Evolutionary conservation across 2,113 vertebrate genomes (phyloP), one percentile per base, ranked within the genome.

Genomic region (Platysternon megacephalum): DNA sequence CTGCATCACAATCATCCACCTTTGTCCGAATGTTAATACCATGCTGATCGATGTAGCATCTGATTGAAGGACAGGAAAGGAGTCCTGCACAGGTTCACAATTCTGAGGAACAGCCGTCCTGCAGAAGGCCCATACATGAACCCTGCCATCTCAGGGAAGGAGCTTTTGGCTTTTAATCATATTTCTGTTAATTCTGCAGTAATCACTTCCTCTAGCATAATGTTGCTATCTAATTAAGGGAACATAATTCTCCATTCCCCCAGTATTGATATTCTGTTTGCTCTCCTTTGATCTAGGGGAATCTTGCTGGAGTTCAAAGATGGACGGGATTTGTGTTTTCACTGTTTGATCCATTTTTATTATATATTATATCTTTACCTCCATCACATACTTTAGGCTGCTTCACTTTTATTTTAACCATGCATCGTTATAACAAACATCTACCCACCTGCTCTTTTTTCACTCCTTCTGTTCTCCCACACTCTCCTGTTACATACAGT

Each of bases 201-300:
- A 78, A 84, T 21, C 44, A 2, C 1, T 32, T 91, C 11, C 65
- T 53, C 53, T 42, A 61, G 2, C 1, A 26, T 0, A 19, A 5
- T 11, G 35, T 22, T 56, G 51, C 82, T 28, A 56, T 42, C 44
- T 92, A 52, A 68, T 86, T 55, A 74, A 2, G 9, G 82, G 90
- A 53, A n/a, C 44, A 82, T 74, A 42, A 55, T 39, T 81, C 87
- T 80, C 65, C 46, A 3, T 35, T 14, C 72, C 76, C 79, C 48
- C 3, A 14, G 58, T 89, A 79, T 53, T 0, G 1, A 72, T 44
- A 74, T 46, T 52, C 74, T 14, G 42, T 26, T 4, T 49, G 29
- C 22, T 79, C 46, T 78, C n/a, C 88, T 87, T 88, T 74, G 88
- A 92, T 87, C 93, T 89, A 52, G 3, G 42, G 21, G 88, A 55